These are phyloP conservation scores for Cecidostiba fungosa DNA, from an alignment of 2,888 invertebrate genomes.

Conservation along the genomic window DNA sequence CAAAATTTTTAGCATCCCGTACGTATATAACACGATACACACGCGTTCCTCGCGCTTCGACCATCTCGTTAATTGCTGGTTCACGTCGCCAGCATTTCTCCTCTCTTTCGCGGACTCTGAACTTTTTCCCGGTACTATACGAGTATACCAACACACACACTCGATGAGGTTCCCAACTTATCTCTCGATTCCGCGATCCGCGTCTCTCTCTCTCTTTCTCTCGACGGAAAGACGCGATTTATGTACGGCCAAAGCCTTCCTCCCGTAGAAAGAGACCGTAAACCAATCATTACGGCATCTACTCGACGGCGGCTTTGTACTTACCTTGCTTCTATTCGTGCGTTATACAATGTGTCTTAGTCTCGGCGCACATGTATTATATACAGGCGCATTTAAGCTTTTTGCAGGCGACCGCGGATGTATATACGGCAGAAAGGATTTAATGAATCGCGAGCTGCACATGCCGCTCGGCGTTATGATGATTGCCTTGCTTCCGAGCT, in stretches of 20 bases:
- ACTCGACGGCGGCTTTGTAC: conserved; percentile 17
- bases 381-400: background rate
- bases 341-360: conserved; percentile 35
- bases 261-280: background rate
- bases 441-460: conserved; percentile 29
- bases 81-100: background rate
- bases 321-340: background rate
- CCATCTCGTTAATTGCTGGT: background rate
- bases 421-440: background rate
- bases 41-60: background rate
- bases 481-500: conserved; percentile 2
- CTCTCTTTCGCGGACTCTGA: background rate
- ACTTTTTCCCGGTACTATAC: background rate
- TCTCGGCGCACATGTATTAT: background rate
- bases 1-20: background rate
- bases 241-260: background rate
- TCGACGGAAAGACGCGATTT: background rate
- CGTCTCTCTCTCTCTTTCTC: background rate
- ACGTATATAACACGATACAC: no score
- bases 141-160: background rate
- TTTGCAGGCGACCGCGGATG: conserved; percentile 1
- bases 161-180: background rate
- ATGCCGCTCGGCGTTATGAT: conserved; percentile 16
- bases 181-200: background rate
- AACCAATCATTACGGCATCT: conserved; percentile 10